Base-by-base conservation (phyloP, 2,888 invertebrate species). In the Troilus luridus region DNA sequence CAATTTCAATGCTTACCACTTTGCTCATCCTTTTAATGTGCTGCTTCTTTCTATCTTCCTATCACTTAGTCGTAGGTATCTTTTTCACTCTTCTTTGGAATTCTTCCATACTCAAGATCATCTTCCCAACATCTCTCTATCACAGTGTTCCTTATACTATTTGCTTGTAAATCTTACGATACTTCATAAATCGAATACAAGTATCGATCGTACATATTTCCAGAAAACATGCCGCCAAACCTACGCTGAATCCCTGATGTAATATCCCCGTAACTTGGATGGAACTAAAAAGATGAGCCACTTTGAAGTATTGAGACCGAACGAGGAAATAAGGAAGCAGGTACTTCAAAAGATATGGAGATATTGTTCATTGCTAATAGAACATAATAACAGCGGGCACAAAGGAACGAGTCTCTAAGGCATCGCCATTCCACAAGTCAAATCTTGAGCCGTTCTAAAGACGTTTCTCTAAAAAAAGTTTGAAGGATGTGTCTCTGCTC, bases 321-420 rank as follows among this genome's bases (percentile, higher is more conserved):
- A 27, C 0, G 19, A 27, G 72, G 8, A 77, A 41, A 41, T 77
- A 77, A 77, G 72, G 41, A 41, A 77, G 24, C 7, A 6, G 9
- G 5, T 17, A 27, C 72, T 72, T 72, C 14, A 72, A 27, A 72
- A 41, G 27, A 19, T 17, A 41, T 19, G 27, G 72, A 9, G 1
- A 41, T 77, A 77, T 77, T 77, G 72, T 77, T 77, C 72, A 27
- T 77, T 77, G 72, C 27, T 77, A 41, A 77, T 77, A 77, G 72
- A 41, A 41, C 72, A 77, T 77, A 77, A 77, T 77, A 77, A 24
- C 27, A 0, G 0, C 7, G n/a, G 17, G 41, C 9, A 3, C 5
- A 77, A 77, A 8, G 27, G 72, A 24, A 24, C 0, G 21, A 3
- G 62, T 21, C 62, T 62, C 62, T 11, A 6, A 11, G 6, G 24